These are phyloP conservation scores for Megaceryle torquata DNA, from an alignment of 2,113 vertebrate species.

Conservation along the genomic window DNA sequence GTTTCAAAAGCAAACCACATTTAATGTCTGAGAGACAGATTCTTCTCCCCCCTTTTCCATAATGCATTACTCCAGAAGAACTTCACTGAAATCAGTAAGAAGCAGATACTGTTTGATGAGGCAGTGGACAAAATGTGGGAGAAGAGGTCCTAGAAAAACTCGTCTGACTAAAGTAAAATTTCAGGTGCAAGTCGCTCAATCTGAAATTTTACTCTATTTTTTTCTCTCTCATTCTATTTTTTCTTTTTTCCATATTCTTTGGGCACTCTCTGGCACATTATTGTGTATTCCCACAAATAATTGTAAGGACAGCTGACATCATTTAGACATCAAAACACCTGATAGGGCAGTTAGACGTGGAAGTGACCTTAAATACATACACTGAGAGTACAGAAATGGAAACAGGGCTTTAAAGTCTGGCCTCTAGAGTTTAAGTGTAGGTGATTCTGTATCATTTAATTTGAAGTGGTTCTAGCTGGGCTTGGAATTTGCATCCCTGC, in stretches of 20 bases:
- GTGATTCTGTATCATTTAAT: conserved; percentile 25
- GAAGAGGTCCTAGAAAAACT: not conserved
- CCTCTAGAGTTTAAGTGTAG: conserved; percentile 5
- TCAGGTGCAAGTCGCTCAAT: not conserved
- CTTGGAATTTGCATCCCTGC: conserved; percentile 56
- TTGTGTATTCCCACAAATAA: not conserved
- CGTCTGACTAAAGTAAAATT: not conserved
- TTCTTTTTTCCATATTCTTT: not conserved
- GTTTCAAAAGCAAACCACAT: not conserved
- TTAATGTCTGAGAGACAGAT: not conserved
- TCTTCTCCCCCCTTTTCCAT: not conserved
- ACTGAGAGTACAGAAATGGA: not conserved
- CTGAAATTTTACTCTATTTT: not conserved
- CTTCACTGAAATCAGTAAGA: not conserved
- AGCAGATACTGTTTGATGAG: not conserved
- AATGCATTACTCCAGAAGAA: not conserved
- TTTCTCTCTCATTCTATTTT: not conserved
- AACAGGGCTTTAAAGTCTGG: not conserved
- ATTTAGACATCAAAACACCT: not conserved
- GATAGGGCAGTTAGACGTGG: not conserved
- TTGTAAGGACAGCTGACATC: not conserved
- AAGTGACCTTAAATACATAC: conserved; percentile 15
- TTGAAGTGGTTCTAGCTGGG: conserved; percentile 43
- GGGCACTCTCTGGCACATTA: not conserved
- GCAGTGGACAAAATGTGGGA: not conserved